These are phyloP conservation scores for Sapayoa aenigma DNA, from an alignment of 2,113 vertebrate genomes.

Conservation along the genomic window DNA sequence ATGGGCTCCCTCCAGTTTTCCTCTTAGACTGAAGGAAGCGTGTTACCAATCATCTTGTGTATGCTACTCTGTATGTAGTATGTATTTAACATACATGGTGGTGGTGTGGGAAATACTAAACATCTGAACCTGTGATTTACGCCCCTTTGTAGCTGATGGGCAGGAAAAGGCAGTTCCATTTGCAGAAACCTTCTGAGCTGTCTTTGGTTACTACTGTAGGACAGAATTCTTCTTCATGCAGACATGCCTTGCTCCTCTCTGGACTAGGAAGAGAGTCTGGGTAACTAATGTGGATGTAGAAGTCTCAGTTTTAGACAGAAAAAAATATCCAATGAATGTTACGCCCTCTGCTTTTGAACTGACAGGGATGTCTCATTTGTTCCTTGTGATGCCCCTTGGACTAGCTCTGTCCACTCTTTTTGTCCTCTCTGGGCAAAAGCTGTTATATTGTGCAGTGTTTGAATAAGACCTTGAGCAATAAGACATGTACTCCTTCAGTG, in stretches of 20 bases:
- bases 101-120: background rate
- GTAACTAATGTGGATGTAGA: background rate
- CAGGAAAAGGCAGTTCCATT: background rate
- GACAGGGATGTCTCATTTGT: background rate
- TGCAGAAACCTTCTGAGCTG: background rate
- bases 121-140: background rate
- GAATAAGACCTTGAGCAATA: background rate
- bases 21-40: background rate
- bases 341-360: background rate
- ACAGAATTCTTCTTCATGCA: background rate
- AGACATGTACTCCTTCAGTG: background rate
- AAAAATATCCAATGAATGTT: background rate
- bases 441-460: background rate
- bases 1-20: background rate
- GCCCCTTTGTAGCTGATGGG: background rate
- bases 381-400: background rate
- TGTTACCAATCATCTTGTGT: background rate
- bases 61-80: background rate
- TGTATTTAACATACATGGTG: fast-evolving
- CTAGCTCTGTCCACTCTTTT: background rate
- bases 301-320: background rate
- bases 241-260: background rate
- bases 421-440: background rate
- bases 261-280: background rate
- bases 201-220: background rate